Percentiles rank a stretch among this genome's conserved stretches.
phyloP scores from a whole-genome alignment of 2,888 invertebrate genomes.

The Autographa gamma region DNA sequence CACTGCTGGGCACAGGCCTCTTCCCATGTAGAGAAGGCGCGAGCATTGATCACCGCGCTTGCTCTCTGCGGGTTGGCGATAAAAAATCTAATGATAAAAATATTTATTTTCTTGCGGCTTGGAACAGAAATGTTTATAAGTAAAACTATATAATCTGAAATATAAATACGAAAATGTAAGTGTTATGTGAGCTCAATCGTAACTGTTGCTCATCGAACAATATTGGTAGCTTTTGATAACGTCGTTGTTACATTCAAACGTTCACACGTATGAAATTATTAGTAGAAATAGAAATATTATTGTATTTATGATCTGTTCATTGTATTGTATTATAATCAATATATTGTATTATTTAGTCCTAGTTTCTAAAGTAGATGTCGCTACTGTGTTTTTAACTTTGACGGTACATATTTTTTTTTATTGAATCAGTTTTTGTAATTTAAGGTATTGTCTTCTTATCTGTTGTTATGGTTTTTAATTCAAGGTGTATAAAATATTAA shows the following conservation, averaged over 20 bases:
- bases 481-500: too few relatives aligned
- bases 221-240: slow-evolving; percentile 69
- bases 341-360: neutral
- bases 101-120: too few relatives aligned
- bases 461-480: too few relatives aligned
- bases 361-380: slow-evolving; percentile 1
- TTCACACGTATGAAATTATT: neutral
- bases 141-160: neutral
- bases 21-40: too few relatives aligned
- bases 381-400: neutral
- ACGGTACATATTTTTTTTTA: neutral
- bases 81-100: too few relatives aligned
- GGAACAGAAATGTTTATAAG: neutral
- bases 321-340: neutral
- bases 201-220: slow-evolving; percentile 73
- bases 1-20: too few relatives aligned
- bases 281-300: neutral
- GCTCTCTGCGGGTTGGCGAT: too few relatives aligned
- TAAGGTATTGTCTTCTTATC: too few relatives aligned
- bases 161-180: neutral
- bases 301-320: neutral
- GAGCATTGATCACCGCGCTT: too few relatives aligned
- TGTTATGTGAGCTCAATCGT: slow-evolving; percentile 71
- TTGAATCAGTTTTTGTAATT: too few relatives aligned
- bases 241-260: slow-evolving; percentile 9